Base-by-base conservation (phyloP, 2,888 invertebrate species). In the Anodontia alba region DNA sequence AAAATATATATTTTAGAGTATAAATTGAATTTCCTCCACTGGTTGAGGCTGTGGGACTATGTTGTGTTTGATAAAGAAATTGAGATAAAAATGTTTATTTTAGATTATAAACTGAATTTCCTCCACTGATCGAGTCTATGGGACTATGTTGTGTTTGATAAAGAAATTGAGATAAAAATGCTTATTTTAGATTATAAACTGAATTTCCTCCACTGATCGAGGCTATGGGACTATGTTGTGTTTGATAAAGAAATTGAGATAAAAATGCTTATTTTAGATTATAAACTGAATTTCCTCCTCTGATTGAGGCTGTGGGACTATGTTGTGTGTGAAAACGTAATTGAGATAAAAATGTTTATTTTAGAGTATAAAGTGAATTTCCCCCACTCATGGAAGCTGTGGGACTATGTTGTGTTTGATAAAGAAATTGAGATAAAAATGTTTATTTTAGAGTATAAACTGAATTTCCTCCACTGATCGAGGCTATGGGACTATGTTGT, bases 311-410 rank as follows among this genome's bases (percentile, higher is more conserved):
- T n/a, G n/a, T n/a, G n/a, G n/a, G 42, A 42, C 15, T 7, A 42
- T 42, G 7, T 42, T 42, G 42, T 10, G 20, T 94, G 93, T 84
- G 91, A 90, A 23, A 93, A 92, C 78, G 93, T 92, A 38, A 38
- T 38, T 38, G 38, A 38, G 38, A 38, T 8, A 38, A 38, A 38
- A 38, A 38, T 46, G n/a, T 15, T 54, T 54, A 26, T 26, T n/a
- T n/a, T 26, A 96, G 96, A 96, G 96, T 36, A 97, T 98, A 0
- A 99, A 99, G 93, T 96, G 98, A 72, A 96, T 96, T 95, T 99
- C 80, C 95, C 99, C 29, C 97, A 97, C 88, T 99, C 99, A 99
- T 94, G 99, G 8, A 99, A 98, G 95, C 96, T 98, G 91, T 99
- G 99, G 99, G 99, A 99, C 94, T 98, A 98, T 95, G 96, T 97